Conservation (phyloP, 2,113 vertebrate species). For the Seriola quinqueradiata region DNA sequence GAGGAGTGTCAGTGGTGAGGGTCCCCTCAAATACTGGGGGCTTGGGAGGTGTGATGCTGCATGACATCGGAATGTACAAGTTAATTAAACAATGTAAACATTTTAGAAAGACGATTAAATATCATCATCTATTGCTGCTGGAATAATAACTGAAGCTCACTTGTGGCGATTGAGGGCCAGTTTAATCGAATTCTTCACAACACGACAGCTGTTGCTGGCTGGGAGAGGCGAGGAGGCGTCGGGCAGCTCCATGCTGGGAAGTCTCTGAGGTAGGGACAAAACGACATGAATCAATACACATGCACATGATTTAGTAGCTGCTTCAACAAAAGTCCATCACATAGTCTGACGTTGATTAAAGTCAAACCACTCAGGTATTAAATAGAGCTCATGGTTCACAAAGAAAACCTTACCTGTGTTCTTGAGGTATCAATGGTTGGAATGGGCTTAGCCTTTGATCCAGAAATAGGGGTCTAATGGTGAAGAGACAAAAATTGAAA, state of each 20-base stretch:
- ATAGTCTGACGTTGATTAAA: background rate
- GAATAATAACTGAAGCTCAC: constrained; percentile 64
- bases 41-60: constrained; percentile 82
- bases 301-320: background rate
- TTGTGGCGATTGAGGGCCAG: constrained; percentile 93
- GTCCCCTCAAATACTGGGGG: constrained; percentile 76
- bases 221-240: constrained; percentile 96
- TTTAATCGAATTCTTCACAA: constrained; percentile 97
- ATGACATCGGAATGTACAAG: background rate
- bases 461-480: constrained; percentile 76
- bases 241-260: constrained; percentile 96
- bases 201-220: constrained; percentile 89
- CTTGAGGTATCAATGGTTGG: constrained; percentile 90
- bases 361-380: background rate
- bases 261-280: constrained; percentile 84
- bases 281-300: background rate
- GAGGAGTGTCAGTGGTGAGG: constrained; percentile 59
- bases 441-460: constrained; percentile 88
- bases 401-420: constrained; percentile 87
- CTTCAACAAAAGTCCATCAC: background rate
- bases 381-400: background rate
- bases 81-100: background rate
- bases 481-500: constrained; percentile 17
- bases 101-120: background rate
- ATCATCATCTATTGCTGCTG: background rate